These are phyloP conservation scores for Andrena camellia DNA, from an alignment of 2,888 invertebrate genomes.

Conservation along the genomic window DNA sequence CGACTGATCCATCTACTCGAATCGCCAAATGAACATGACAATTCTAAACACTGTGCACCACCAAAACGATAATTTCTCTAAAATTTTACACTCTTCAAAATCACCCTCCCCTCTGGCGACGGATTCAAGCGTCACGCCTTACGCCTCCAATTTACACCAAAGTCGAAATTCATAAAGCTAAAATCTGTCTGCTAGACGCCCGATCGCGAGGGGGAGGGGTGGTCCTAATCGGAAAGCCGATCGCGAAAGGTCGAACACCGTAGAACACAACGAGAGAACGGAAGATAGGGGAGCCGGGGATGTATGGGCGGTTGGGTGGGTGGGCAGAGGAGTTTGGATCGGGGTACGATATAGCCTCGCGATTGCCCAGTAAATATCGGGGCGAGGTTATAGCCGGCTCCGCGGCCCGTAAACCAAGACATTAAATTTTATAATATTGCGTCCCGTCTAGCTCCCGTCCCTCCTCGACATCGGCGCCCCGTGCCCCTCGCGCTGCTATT, in stretches of 20 bases:
- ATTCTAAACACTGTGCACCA: neutral
- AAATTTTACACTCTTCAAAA: neutral
- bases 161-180: neutral
- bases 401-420: conserved; percentile 84
- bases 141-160: neutral
- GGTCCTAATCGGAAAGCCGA: conserved; percentile 33
- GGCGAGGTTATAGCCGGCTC: conserved; percentile 82
- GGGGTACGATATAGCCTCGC: conserved; percentile 75
- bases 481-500: conserved; percentile 46
- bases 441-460: conserved; percentile 74
- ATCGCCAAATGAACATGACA: neutral
- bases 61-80: neutral
- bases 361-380: conserved; percentile 84
- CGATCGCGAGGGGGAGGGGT: neutral
- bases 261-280: conserved; percentile 19
- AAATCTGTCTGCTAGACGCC: conserved; percentile 9
- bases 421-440: conserved; percentile 85
- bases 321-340: conserved; percentile 44
- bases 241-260: conserved; percentile 33
- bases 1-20: neutral
- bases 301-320: neutral
- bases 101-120: neutral
- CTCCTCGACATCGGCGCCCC: conserved; percentile 63
- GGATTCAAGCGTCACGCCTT: neutral
- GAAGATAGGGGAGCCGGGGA: conserved; percentile 17